Base-by-base conservation (phyloP, 1,140 invertebrate genomes). In the Papilio dardanus region DNA sequence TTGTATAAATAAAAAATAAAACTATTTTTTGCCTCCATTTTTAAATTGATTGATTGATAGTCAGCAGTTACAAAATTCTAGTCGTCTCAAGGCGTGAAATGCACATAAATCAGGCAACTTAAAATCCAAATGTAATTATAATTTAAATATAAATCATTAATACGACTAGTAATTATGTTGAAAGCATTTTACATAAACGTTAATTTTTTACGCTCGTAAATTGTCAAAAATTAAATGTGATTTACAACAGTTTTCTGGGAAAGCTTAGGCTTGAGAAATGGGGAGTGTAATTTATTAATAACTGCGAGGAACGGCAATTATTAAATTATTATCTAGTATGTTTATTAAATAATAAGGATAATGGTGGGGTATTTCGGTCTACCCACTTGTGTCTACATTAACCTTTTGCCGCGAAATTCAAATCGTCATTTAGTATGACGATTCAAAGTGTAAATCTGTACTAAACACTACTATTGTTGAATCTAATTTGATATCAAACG, bases 201-300 rank as follows among this genome's bases (percentile, higher is more conserved):
- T 79, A 81, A 84, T 81, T 81, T 82, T 80, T 81, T 80, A 75
- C 75, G 74, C 62, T 74, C 79, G 80, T 85, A 88, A 85, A 82
- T 40, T 79, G 74, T 81, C 79, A 81, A 83, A 30, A 85, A 85
- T 81, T 78, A 83, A 83, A 81, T 35, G 24, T 88, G 88, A 90
- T 89, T 89, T 85, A 90, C 89, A 77, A 75, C 67, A 76, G 74
- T 83, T 84, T 73, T 82, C 81, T 79, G 68, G 79, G 84, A 84
- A 86, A 79, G 80, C 79, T 79, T 78, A 74, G 24, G 1, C 24
- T 16, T 28, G 6, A 28, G 67, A 42, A 46, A 16, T 62, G 3
- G 4, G 7, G 21, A 30, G 14, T 2, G 10, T 28, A 28, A 50
- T 21, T 54, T 62, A 28, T 14, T 62, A 12, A n/a, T n/a, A 2